Percentiles rank a stretch among this genome's conserved stretches.
phyloP scores from a whole-genome alignment of 1,140 invertebrate genomes.

The Dufourea novaeangliae region DNA sequence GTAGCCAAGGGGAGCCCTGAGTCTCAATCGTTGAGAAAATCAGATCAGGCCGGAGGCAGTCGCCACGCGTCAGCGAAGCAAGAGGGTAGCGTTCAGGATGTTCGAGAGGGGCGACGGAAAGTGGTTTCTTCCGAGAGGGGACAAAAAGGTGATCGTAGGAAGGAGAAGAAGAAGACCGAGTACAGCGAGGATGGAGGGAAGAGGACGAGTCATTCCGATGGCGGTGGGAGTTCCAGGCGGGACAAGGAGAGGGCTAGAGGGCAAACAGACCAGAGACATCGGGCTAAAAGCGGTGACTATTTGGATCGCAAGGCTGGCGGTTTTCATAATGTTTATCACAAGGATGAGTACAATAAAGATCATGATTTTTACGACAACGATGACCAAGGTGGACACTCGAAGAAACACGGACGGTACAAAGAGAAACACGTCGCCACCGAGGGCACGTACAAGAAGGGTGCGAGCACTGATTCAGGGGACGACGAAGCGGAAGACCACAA shows the following conservation, averaged over 20 bases:
- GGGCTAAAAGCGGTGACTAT: slow-evolving; percentile 83
- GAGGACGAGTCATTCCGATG: slow-evolving; percentile 28
- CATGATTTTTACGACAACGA: slow-evolving; percentile 84
- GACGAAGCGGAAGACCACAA: slow-evolving; percentile 16
- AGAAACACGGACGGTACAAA: slow-evolving; percentile 73
- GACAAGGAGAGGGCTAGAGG: slow-evolving; percentile 59
- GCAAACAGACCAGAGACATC: slow-evolving; percentile 81
- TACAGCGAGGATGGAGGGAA: slow-evolving; percentile 31
- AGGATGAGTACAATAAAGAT: slow-evolving; percentile 81
- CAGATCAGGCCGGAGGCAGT: background rate
- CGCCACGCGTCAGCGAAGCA: background rate
- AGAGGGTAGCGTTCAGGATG: slow-evolving; percentile 13
- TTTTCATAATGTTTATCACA: slow-evolving; percentile 87
- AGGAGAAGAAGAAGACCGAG: slow-evolving; percentile 50
- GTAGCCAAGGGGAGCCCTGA: background rate
- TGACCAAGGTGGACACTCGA: slow-evolving; percentile 70
- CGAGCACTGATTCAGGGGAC: background rate
- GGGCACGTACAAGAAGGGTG: slow-evolving; percentile 66
- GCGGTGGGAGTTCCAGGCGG: slow-evolving; percentile 47
- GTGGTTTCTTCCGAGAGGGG: slow-evolving; percentile 65
- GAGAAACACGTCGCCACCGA: slow-evolving; percentile 64
- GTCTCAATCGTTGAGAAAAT: background rate
- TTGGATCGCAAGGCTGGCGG: slow-evolving; percentile 85
- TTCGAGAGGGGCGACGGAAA: slow-evolving; percentile 58
- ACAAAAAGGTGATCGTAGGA: slow-evolving; percentile 60